phyloP scores from a whole-genome alignment of 2,888 invertebrate genomes.

The Cactoblastis cactorum region DNA sequence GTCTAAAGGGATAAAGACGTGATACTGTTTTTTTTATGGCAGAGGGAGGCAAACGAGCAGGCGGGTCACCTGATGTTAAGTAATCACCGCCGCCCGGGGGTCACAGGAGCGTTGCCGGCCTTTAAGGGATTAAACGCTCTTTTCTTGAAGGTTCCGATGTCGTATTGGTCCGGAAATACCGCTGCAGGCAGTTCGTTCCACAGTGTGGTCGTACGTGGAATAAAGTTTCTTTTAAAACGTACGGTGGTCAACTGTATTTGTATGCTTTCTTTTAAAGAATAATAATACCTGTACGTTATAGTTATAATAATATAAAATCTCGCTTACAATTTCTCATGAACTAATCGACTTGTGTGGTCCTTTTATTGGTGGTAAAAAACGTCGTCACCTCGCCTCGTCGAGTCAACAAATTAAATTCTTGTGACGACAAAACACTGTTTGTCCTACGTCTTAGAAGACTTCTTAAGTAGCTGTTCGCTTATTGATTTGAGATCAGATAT shows the following conservation, averaged over 20 bases:
- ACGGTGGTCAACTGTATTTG: not conserved
- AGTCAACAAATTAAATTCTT: slow-evolving; percentile 61
- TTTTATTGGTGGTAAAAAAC: slow-evolving; percentile 33
- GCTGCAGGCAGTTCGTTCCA: too few species aligned
- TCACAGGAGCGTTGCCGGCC: too few species aligned
- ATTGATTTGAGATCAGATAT: slow-evolving; percentile 4
- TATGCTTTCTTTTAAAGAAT: not conserved
- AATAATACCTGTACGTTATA: not conserved
- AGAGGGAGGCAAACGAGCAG: too few species aligned
- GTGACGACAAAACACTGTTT: slow-evolving; percentile 22
- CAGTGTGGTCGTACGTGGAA: too few species aligned
- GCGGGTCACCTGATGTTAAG: too few species aligned
- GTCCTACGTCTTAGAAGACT: slow-evolving; percentile 22
- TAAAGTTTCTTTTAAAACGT: too few species aligned
- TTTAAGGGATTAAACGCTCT: too few species aligned
- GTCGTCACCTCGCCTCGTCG: slow-evolving; percentile 35
- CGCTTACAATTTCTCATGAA: slow-evolving; percentile 14
- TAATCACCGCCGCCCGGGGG: too few species aligned
- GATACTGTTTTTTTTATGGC: too few species aligned
- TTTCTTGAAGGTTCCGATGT: too few species aligned
- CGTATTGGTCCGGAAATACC: too few species aligned
- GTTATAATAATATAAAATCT: slow-evolving; percentile 7
- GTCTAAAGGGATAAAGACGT: too few species aligned
- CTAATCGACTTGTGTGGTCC: slow-evolving; percentile 53
- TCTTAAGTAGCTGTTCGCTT: slow-evolving; percentile 27